Evolutionary conservation across 2,797 vertebrate species (phyloP).

Genomic region (Mionectes olivaceus): DNA sequence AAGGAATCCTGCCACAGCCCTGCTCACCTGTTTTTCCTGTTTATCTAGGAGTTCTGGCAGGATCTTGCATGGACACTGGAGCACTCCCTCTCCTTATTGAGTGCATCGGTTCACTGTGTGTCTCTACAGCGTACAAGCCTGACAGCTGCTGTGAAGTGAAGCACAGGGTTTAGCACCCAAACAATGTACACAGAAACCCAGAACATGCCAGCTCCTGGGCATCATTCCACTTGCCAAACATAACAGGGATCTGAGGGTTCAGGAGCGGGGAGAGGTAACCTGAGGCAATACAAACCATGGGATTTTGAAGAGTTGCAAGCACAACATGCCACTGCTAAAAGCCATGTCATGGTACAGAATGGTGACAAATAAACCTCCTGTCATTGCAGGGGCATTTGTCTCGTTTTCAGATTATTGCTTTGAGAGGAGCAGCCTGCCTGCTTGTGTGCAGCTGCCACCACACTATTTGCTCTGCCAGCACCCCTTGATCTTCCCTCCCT

Average conservation of each 20-base stretch:
- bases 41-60: background rate
- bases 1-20: background rate
- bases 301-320: background rate
- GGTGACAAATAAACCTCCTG: background rate
- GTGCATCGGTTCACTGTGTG: rapidly evolving
- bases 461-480: background rate
- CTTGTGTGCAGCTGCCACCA: background rate
- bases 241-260: background rate
- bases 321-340: background rate
- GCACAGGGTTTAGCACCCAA: background rate
- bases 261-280: background rate
- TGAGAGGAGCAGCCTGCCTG: background rate
- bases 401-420: background rate
- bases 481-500: background rate
- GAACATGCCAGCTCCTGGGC: background rate
- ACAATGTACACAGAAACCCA: background rate
- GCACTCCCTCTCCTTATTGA: background rate
- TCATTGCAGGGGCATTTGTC: background rate
- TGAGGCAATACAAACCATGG: background rate
- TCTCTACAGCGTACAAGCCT: rapidly evolving
- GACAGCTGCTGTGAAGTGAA: background rate
- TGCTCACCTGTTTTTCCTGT: rapidly evolving
- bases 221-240: background rate
- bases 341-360: rapidly evolving
- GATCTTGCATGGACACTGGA: background rate